Evolutionary conservation across 2,797 vertebrate species (phyloP), one percentile per base, ranked within the genome.

Genomic region (Lithobates sylvaticus): DNA sequence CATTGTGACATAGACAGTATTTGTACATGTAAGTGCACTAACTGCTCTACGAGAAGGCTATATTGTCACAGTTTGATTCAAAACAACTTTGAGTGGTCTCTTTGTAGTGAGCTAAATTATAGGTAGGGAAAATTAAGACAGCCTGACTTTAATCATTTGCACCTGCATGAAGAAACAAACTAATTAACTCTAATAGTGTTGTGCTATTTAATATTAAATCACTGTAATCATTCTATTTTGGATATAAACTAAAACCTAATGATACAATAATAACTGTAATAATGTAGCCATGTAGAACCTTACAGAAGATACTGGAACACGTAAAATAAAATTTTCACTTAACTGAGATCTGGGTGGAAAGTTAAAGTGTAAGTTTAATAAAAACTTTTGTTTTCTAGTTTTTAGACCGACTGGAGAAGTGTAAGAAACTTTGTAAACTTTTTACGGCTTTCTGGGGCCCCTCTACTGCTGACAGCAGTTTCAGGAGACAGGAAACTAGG

Each of bases 161-260:
- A 84, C 73, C 73, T 84, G 72, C 29, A 69, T n/a, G 16, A 76
- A 84, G 73, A 69, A 84, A 76, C 36, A 42, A 69, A 26, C 72
- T 34, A 50, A 84, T 70, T 84, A 36, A 76, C 82, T 76, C 18
- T 76, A 47, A 34, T 58, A 76, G 68, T 27, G 32, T 65, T 34
- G 36, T 65, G 12, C 39, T n/a, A 39, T 47, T n/a, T 67, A 32
- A 83, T 27, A 44, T 26, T 74, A 32, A 68, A 50, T 50, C 27
- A 32, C 69, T 76, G 65, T 84, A 32, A 39, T 39, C 18, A 27
- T 32, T 76, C 12, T 76, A 34, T 54, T 44, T 18, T 21, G 7
- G 29, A 18, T 34, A 32, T 58, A 76, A 18, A 36, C 61, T 23
- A 61, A 18, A 47, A 74, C 5, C 72, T 27, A 76, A 32, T 23